Conservation (phyloP, 2,797 vertebrate species). For the Epinephelus coioides region DNA sequence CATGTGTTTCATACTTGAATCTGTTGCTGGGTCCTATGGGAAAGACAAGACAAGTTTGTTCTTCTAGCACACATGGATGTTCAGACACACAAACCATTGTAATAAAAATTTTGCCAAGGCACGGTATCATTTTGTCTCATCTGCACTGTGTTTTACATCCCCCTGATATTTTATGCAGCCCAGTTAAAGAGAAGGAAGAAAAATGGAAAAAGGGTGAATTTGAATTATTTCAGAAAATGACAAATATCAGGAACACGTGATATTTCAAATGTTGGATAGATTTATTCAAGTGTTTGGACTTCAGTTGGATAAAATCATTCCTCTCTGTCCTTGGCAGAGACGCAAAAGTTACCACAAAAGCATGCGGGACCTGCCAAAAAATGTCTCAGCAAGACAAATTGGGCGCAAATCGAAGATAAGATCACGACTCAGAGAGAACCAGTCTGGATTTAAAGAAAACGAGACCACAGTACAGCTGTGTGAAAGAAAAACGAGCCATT, state of each 20-base stretch:
- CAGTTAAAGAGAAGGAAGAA: neutral
- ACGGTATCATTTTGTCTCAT: neutral
- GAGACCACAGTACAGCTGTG: neutral
- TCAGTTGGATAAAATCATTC: slow-evolving; percentile 5
- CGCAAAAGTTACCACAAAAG: slow-evolving; percentile 17
- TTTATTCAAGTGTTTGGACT: slow-evolving; percentile 24
- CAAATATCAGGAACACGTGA: neutral
- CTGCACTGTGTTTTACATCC: neutral
- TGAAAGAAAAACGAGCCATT: neutral
- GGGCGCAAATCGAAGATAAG: slow-evolving; percentile 30
- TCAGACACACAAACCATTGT: neutral
- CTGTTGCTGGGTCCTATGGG: neutral
- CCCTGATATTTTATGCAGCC: neutral
- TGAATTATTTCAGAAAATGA: neutral
- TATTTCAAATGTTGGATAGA: neutral
- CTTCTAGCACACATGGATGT: neutral
- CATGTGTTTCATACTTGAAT: slow-evolving; percentile 5
- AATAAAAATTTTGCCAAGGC: neutral
- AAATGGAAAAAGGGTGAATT: neutral
- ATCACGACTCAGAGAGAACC: slow-evolving; percentile 6
- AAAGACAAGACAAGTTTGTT: neutral
- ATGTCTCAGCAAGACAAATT: slow-evolving; percentile 39
- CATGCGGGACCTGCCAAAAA: slow-evolving; percentile 31
- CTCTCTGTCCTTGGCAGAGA: slow-evolving; percentile 4
- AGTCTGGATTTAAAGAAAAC: slow-evolving; percentile 14